Percentiles rank a stretch among this genome's conserved stretches.
phyloP scores from a whole-genome alignment of 1,140 invertebrate genomes.

The Cheumatopsyche charites region DNA sequence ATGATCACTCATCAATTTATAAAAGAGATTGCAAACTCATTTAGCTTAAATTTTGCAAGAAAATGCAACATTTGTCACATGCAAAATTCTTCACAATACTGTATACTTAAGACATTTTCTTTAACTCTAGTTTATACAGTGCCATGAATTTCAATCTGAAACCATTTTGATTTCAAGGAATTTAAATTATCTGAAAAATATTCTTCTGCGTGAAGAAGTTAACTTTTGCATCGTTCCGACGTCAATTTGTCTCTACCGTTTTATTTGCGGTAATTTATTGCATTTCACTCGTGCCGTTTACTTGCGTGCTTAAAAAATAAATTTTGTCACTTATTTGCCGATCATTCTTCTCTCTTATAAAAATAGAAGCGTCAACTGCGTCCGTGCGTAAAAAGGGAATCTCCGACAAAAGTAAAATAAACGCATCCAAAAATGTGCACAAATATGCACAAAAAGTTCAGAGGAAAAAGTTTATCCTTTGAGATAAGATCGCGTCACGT shows the following conservation, averaged over 20 bases:
- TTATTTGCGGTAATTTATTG: constrained; percentile 29
- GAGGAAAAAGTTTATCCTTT: constrained; percentile 24
- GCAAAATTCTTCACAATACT: no score
- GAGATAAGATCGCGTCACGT: constrained; percentile 26
- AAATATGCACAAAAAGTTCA: constrained; percentile 16
- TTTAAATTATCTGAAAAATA: no score
- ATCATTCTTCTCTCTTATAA: neutral
- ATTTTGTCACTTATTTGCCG: constrained; percentile 21
- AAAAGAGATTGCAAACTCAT: no score
- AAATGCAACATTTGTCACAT: no score
- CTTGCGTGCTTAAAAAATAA: constrained; percentile 2
- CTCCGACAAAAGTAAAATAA: constrained; percentile 4
- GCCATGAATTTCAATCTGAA: no score
- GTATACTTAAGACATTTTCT: no score
- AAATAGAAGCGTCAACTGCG: neutral
- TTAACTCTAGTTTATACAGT: no score
- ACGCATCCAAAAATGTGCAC: neutral
- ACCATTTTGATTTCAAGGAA: no score
- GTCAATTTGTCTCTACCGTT: constrained; percentile 29
- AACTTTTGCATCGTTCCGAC: constrained; percentile 20
- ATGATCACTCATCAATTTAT: no score
- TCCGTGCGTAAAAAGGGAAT: neutral
- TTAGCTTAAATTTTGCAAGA: no score
- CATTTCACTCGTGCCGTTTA: constrained; percentile 20
- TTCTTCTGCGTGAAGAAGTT: neutral